A percentile compares a stretch with the other conserved stretches of the same genome.
phyloP scores from a whole-genome alignment of 1,140 invertebrate species.

The Dermatophagoides farinae region DNA sequence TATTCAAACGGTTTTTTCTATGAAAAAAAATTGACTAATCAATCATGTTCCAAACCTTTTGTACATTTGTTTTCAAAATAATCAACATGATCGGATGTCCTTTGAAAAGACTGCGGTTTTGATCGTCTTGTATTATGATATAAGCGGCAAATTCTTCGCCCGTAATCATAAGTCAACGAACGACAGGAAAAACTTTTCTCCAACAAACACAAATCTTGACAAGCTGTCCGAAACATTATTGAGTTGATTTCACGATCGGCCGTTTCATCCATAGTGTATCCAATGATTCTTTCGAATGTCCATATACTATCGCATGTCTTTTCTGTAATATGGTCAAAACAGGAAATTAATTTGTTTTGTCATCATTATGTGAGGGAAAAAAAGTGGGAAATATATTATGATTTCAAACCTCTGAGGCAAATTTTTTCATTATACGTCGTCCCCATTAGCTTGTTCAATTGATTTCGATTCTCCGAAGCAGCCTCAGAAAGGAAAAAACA shows the following conservation, averaged over 20 bases:
- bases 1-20: not conserved
- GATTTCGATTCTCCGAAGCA: constrained; percentile 23
- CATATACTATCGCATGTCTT: constrained; percentile 29
- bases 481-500: constrained; percentile 29
- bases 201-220: constrained; percentile 29
- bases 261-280: constrained; percentile 27
- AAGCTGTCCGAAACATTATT: constrained; percentile 25
- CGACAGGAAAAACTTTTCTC: constrained; percentile 27
- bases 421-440: constrained; percentile 33
- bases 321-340: constrained; percentile 20
- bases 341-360: constrained; percentile 2
- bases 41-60: constrained; percentile 22
- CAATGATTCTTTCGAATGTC: constrained; percentile 31
- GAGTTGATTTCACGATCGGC: constrained; percentile 26
- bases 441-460: constrained; percentile 25
- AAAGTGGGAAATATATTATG: not conserved
- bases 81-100: constrained; percentile 26
- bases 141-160: constrained; percentile 26
- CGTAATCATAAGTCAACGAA: constrained; percentile 28
- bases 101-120: constrained; percentile 25
- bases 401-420: constrained; percentile 22
- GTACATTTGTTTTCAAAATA: constrained; percentile 35
- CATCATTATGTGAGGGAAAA: not conserved
- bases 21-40: not conserved
- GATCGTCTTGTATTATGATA: constrained; percentile 29